phyloP scores from a whole-genome alignment of 2,113 vertebrate genomes.

The Egretta garzetta region DNA sequence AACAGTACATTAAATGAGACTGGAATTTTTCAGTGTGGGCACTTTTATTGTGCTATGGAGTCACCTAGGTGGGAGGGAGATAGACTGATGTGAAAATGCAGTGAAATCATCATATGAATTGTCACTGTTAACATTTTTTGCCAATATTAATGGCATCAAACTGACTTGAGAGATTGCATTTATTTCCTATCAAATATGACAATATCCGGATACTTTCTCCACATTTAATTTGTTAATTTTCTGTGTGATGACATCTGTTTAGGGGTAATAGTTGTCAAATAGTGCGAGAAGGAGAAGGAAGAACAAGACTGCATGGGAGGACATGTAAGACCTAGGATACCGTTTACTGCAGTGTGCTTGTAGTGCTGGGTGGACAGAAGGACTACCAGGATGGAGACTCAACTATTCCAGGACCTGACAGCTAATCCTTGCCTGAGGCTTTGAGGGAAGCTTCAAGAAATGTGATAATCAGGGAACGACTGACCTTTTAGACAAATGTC shows the following conservation, averaged over 20 bases:
- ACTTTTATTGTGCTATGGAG: neutral
- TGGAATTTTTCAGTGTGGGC: neutral
- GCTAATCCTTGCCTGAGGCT: neutral
- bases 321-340: neutral
- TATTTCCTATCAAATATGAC: neutral
- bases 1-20: neutral
- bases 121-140: neutral
- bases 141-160: neutral
- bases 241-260: neutral
- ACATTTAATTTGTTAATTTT: neutral
- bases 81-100: neutral
- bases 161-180: neutral
- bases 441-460: constrained; percentile 1
- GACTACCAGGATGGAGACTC: neutral
- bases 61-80: neutral
- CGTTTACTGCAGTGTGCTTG: neutral
- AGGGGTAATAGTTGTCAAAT: neutral
- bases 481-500: neutral
- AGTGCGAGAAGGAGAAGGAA: neutral
- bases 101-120: neutral
- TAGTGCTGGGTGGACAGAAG: neutral
- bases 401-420: neutral
- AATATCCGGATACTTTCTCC: neutral
- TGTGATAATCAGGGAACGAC: neutral
- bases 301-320: neutral